Percentiles rank a stretch among this genome's conserved stretches.
These are phyloP conservation scores for Philaenus spumarius DNA, from an alignment of 1,140 invertebrate genomes.

Conservation along the genomic window DNA sequence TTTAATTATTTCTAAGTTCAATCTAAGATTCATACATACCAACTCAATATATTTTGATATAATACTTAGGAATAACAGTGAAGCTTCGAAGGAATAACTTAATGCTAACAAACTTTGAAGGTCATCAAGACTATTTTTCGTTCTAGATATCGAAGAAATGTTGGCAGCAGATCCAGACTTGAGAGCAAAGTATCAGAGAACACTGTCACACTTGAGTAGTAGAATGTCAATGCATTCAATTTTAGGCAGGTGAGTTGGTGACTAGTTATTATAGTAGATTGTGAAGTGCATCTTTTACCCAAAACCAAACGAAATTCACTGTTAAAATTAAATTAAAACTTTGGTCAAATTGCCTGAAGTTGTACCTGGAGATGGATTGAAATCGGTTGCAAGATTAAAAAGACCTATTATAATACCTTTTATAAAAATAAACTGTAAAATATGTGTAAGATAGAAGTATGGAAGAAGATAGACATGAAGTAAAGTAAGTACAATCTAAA, in stretches of 20 bases:
- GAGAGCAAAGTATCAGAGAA: background rate
- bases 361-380: too few relatives aligned
- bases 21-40: background rate
- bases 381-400: too few relatives aligned
- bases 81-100: background rate
- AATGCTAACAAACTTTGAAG: background rate
- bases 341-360: too few relatives aligned
- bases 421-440: too few relatives aligned
- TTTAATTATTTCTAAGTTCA: background rate
- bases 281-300: too few relatives aligned
- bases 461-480: too few relatives aligned
- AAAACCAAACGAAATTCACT: too few relatives aligned
- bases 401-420: too few relatives aligned
- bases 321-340: too few relatives aligned
- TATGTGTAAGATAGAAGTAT: too few relatives aligned
- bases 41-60: background rate
- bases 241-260: background rate
- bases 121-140: background rate
- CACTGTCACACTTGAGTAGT: background rate
- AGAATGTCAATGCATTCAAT: background rate
- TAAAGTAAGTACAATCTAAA: too few relatives aligned
- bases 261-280: too few relatives aligned
- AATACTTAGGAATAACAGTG: background rate
- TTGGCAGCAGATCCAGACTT: conserved; percentile 1
- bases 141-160: conserved; percentile 4